Conservation (phyloP, 2,888 invertebrate species). For the Epirrhoe tristata region DNA sequence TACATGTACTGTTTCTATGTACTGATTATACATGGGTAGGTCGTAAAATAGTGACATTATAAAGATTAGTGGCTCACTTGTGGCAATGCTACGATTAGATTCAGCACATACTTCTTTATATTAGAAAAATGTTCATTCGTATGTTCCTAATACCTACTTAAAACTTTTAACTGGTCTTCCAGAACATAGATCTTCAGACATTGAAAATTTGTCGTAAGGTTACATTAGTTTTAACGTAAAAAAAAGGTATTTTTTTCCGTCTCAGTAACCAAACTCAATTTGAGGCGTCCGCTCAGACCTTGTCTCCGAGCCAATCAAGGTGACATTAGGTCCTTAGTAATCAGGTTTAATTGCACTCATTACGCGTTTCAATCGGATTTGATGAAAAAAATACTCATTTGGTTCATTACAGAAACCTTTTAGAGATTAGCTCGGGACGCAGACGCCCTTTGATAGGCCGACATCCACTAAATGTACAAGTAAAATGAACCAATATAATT, state of each 20-base stretch:
- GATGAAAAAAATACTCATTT: conserved; percentile 51
- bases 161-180: too few species aligned
- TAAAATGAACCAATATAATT: neutral
- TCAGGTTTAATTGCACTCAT: conserved; percentile 68
- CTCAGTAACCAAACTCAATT: conserved; percentile 12
- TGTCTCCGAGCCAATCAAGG: conserved; percentile 33
- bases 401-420: conserved; percentile 47
- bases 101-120: too few species aligned
- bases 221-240: neutral
- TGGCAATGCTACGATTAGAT: too few species aligned
- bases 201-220: neutral
- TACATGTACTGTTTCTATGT: too few species aligned
- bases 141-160: too few species aligned
- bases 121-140: too few species aligned
- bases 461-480: neutral
- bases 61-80: too few species aligned
- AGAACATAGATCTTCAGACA: neutral
- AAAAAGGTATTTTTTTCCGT: neutral
- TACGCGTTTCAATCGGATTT: conserved; percentile 57
- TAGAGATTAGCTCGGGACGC: conserved; percentile 36
- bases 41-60: too few species aligned
- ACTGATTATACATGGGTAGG: too few species aligned
- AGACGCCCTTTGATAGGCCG: conserved; percentile 7
- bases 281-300: conserved; percentile 19
- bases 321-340: conserved; percentile 52